phyloP scores from a whole-genome alignment of 2,797 vertebrate genomes.

The Gymnoscopelus braueri region DNA sequence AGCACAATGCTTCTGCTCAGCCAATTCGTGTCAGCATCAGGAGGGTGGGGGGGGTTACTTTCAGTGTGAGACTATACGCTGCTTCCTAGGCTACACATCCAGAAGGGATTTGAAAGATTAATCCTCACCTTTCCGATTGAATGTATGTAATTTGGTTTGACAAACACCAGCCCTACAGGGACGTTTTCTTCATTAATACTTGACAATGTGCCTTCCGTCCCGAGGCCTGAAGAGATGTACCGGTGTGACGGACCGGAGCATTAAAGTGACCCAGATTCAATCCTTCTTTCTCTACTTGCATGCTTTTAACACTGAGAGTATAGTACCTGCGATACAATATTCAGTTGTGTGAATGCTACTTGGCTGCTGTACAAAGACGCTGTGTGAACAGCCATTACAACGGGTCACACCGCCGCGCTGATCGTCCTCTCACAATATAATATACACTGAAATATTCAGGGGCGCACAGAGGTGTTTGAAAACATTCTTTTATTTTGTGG shows the following conservation, averaged over 20 bases:
- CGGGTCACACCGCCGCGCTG: conserved; percentile 45
- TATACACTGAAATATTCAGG: conserved; percentile 58
- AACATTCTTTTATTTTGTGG: conserved; percentile 2
- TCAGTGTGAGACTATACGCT: conserved; percentile 51
- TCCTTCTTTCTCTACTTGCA: conserved; percentile 53
- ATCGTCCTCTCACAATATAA: conserved; percentile 48
- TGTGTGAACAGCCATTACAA: conserved; percentile 64
- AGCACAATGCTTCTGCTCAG: conserved; percentile 71
- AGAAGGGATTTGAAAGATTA: conserved; percentile 80
- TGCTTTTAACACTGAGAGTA: conserved; percentile 73
- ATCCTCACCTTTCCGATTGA: conserved; percentile 79
- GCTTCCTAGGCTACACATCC: conserved; percentile 65
- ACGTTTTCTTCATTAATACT: conserved; percentile 85
- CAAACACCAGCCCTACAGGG: conserved; percentile 79
- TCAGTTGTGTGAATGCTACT: conserved; percentile 62
- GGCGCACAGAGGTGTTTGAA: conserved; percentile 19
- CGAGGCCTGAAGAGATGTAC: conserved; percentile 70
- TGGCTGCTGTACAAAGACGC: conserved; percentile 29
- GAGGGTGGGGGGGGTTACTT: conserved; percentile 34
- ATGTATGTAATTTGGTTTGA: conserved; percentile 84
- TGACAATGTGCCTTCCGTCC: conserved; percentile 78
- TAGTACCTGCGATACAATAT: conserved; percentile 77
- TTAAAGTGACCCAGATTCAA: conserved; percentile 85
- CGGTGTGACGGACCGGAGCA: conserved; percentile 69
- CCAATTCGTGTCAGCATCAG: conserved; percentile 68